Base-by-base conservation (phyloP, 2,113 vertebrate species). In the Cebus imitator region DNA sequence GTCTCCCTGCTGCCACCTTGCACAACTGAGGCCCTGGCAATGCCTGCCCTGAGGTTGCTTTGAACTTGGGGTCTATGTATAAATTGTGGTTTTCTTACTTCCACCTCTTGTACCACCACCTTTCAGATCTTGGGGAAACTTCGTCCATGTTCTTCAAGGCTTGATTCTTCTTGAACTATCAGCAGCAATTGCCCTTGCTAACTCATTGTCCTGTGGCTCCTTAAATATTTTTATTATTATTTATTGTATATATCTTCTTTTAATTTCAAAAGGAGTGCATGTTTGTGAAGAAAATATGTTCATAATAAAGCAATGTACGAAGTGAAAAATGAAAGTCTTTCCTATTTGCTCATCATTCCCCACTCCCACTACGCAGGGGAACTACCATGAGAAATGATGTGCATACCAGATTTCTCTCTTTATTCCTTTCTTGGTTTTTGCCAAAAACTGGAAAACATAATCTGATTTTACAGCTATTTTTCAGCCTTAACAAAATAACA, bases 171-270 rank as follows among this genome's bases (percentile, higher is more conserved):
- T 76, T 76, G 4, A 92, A 45, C 6, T 30, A 43, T 96, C 25
- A 32, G 30, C 17, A 88, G 17, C 75, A 55, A 68, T 45, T n/a
- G 70, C 58, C 35, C 64, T 66, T 68, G 66, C 80, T 87, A 81
- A 85, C 10, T 78, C 64, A 82, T 95, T 88, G 23, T 52, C 37
- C 6, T 17, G 43, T 43, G 6, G 30, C 17, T 52, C 45, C 83
- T 80, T 48, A 55, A 88, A 91, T 21, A 87, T 78, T 92, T 96
- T 76, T 68, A 73, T 80, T 35, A 75, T 72, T 87, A 55, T 40
- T 83, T 14, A 13, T 64, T 93, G 37, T n/a, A 18, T n/a, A 61
- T 80, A 16, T 45, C 13, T 75, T 76, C 20, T 79, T 93, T 75
- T 64, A 83, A 79, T 95, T 91, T 97, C 40, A 20, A 61, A 84